These are phyloP conservation scores for Volucella zonaria DNA, from an alignment of 2,888 invertebrate species.

Conservation along the genomic window DNA sequence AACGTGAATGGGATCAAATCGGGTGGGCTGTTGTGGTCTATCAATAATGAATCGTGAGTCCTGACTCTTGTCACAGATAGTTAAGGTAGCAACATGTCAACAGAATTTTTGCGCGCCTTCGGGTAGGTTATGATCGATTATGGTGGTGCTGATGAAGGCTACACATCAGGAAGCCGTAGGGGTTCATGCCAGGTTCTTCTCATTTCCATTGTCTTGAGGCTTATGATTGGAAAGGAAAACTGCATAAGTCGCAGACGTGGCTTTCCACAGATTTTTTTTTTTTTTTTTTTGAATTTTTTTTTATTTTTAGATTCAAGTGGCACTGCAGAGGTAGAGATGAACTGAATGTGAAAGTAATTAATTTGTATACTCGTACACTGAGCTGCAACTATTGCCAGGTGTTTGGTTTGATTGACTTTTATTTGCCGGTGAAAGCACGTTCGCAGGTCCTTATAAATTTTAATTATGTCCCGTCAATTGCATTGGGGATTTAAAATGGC, in stretches of 20 bases:
- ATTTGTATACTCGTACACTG: slow-evolving; percentile 52
- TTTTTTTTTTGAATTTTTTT: slow-evolving; percentile 29
- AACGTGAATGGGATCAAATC: slow-evolving; percentile 59
- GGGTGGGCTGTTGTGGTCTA: background rate
- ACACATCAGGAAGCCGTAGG: background rate
- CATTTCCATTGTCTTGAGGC: background rate
- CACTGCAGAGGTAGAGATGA: slow-evolving; percentile 29
- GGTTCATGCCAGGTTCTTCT: slow-evolving; percentile 3
- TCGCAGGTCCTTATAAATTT: slow-evolving; percentile 45
- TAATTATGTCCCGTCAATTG: slow-evolving; percentile 68
- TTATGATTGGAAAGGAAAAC: slow-evolving; percentile 33
- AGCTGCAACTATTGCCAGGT: slow-evolving; percentile 16
- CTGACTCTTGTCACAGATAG: slow-evolving; percentile 15
- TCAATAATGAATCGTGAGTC: background rate
- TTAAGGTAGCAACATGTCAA: slow-evolving; percentile 26
- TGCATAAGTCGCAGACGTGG: slow-evolving; percentile 6
- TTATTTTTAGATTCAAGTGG: slow-evolving; percentile 13
- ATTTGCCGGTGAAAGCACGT: slow-evolving; percentile 11
- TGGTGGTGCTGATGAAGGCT: slow-evolving; percentile 18
- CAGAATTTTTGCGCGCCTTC: slow-evolving; percentile 22
- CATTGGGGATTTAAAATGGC: slow-evolving; percentile 29
- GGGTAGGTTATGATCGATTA: slow-evolving; percentile 41
- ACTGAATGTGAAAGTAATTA: slow-evolving; percentile 51
- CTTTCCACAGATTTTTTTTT: slow-evolving; percentile 11
- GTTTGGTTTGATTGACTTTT: slow-evolving; percentile 49